Evolutionary conservation across 2,797 vertebrate species (phyloP), one percentile per base, ranked within the genome.

Genomic region (Avahi laniger): DNA sequence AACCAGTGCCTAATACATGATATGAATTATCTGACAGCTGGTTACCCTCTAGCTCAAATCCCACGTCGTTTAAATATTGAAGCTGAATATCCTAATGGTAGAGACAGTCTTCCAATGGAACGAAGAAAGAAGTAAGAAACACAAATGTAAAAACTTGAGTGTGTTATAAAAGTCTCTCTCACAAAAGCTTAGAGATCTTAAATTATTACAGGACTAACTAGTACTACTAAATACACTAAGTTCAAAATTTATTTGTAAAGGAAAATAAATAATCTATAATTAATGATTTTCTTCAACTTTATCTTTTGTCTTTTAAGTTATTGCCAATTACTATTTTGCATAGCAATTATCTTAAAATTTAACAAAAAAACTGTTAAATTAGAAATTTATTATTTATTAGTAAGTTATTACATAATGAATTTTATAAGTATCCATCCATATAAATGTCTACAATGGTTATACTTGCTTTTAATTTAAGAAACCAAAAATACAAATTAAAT

Each of bases 11-110:
- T 94, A 90, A 94, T 43, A 69, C 57, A 67, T 50, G 50, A 67
- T 0, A 92, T 50, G 85, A 97, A 97, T 89, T 92, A 95, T 94
- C 52, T 91, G 95, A 98, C 97, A 98, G 94, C n/a, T 97, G 96
- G 87, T 84, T 91, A 89, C 28, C 9, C 63, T 70, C 33, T 54
- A 52, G 33, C 85, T 94, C 94, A 93, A 97, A 96, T 91, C 54
- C 85, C 86, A 90, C 14, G 46, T 61, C 11, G 78, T 97, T 87
- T 93, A 88, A 98, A 96, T 33, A 97, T 90, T 89, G 78, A 85
- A 76, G 73, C 33, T 81, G 65, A 91, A 96, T 81, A 54, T 20
- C 75, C 24, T 81, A 48, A 11, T 87, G 28, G 70, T 63, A 9
- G 41, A 73, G 76, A 61, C 38, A 72, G 81, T 90, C 83, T 96